phyloP scores from a whole-genome alignment of 2,113 vertebrate genomes.

The Nothoprocta pentlandii region DNA sequence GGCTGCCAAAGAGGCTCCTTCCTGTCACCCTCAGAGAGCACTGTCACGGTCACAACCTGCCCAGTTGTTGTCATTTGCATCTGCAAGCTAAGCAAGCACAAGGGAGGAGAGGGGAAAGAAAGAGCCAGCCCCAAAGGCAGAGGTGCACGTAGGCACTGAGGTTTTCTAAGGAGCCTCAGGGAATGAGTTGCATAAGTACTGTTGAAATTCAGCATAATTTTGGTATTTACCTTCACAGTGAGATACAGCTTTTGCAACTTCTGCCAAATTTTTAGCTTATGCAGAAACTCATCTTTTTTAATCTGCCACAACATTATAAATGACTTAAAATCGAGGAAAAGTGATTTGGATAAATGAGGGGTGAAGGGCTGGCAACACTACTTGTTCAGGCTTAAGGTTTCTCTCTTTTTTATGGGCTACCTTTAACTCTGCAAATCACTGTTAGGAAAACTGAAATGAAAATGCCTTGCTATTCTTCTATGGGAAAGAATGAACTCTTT shows the following conservation, averaged over 20 bases:
- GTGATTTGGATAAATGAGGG: background rate
- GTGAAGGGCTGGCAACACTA: background rate
- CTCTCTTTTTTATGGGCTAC: background rate
- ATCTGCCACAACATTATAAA: background rate
- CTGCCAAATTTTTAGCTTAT: background rate
- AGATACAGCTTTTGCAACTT: background rate
- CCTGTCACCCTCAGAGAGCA: background rate
- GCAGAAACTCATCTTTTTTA: background rate
- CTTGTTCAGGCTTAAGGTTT: background rate
- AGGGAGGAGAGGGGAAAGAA: background rate
- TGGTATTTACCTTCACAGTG: background rate
- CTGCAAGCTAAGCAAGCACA: background rate
- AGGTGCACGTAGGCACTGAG: background rate
- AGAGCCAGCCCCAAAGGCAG: background rate
- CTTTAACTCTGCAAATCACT: background rate
- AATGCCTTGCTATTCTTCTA: background rate
- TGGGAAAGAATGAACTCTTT: background rate
- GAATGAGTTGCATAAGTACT: background rate
- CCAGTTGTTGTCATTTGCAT: background rate
- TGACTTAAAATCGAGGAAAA: background rate
- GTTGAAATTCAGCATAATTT: background rate
- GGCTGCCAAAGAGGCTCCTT: fast-evolving
- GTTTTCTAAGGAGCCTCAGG: background rate
- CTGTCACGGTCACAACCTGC: fast-evolving
- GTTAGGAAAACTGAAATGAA: background rate